phyloP scores from a whole-genome alignment of 2,113 vertebrate species.

The Phodopus roborovskii region DNA sequence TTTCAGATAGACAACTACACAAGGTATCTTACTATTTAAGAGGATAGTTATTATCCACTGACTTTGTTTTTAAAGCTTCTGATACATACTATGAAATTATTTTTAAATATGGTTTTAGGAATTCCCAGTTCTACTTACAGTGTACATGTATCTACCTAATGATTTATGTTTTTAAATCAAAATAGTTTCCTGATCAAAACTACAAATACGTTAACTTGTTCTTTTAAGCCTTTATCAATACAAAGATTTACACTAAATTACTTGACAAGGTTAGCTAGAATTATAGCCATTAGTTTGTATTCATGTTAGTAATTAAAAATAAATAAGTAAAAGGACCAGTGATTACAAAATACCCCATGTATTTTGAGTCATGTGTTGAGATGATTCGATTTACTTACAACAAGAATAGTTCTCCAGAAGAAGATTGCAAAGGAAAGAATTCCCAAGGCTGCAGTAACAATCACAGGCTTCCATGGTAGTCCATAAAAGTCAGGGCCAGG shows the following conservation, averaged over 20 bases:
- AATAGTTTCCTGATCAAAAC: background rate
- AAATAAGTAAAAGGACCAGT: background rate
- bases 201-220: background rate
- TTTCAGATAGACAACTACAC: background rate
- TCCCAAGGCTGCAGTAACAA: constrained; percentile 90
- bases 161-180: background rate
- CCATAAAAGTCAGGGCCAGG: constrained; percentile 94
- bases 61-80: constrained; percentile 13
- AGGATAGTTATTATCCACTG: background rate
- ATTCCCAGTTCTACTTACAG: background rate
- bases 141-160: background rate
- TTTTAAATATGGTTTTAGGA: background rate
- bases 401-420: constrained; percentile 94
- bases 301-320: background rate
- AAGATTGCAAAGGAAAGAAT: constrained; percentile 90
- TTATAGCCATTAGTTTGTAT: background rate
- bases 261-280: background rate
- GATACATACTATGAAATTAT: background rate
- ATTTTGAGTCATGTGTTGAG: background rate
- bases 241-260: constrained; percentile 28
- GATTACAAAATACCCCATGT: background rate
- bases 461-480: constrained; percentile 93
- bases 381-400: constrained; percentile 88
- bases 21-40: background rate
- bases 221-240: constrained; percentile 3